phyloP scores from a whole-genome alignment of 2,797 vertebrate genomes.

The Iguana delicatissima region DNA sequence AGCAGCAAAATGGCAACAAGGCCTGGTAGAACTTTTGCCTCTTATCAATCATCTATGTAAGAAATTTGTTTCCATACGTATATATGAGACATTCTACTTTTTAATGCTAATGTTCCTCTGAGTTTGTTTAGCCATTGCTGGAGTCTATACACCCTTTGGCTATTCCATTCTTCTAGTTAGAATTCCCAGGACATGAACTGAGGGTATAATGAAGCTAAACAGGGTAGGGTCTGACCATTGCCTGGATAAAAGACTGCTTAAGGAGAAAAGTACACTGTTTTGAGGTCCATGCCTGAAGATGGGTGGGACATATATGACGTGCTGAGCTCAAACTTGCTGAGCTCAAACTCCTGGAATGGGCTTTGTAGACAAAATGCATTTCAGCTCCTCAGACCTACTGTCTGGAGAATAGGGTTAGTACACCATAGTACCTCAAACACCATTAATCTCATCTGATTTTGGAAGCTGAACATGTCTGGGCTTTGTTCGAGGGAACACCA shows the following conservation, averaged over 20 bases:
- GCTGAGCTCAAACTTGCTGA: not conserved
- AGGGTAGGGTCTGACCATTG: not conserved
- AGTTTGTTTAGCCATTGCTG: not conserved
- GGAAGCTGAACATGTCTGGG: too few relatives aligned
- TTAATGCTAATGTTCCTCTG: not conserved
- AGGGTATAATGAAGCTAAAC: not conserved
- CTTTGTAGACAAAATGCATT: not conserved
- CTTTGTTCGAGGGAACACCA: too few relatives aligned
- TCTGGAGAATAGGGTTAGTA: not conserved
- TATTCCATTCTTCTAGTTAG: too few relatives aligned
- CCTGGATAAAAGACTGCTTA: too few relatives aligned
- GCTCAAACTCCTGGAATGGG: not conserved
- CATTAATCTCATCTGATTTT: too few relatives aligned
- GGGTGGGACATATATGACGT: not conserved
- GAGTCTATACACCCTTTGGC: not conserved
- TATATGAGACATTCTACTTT: not conserved
- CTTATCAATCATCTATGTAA: not conserved
- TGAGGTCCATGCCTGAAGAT: not conserved
- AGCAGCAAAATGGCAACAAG: not conserved
- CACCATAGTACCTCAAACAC: too few relatives aligned
- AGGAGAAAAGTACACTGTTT: not conserved
- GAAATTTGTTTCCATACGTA: too few relatives aligned
- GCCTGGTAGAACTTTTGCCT: not conserved
- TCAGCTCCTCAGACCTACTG: not conserved
- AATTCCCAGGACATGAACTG: not conserved